Evolutionary conservation across 2,797 vertebrate genomes (phyloP), one percentile per base, ranked within the genome.

Genomic region (Vireo griseus): DNA sequence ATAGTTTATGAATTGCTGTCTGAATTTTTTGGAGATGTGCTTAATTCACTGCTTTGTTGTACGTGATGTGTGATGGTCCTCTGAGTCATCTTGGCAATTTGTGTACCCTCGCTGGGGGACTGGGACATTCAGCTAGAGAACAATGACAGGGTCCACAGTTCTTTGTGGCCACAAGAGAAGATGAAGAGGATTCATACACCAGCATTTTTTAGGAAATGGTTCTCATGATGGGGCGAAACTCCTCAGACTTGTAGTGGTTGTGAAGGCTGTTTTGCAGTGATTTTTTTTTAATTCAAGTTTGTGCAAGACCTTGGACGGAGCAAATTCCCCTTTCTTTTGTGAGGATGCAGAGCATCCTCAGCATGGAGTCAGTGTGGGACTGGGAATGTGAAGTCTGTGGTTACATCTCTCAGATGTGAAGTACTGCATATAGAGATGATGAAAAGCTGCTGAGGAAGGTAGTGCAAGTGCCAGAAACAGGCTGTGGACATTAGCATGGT

Each of bases 1-100:
- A 86, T 68, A 80, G 68, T 90, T 83, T 92, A 93, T 86, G 69
- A 92, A 83, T 68, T 90, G 79, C 83, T 77, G 65, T 31, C 54
- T 83, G 45, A 65, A 13, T 21, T 82, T 89, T 79, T 92, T 82
- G 40, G 52, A 67, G 52, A 61, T 29, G 5, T 44, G 51, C 31
- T 94, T 48, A 61, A 15, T 81, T 91, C 62, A 28, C 16, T 80
- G 22, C 55, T 87, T 80, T 80, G 65, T 80, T 91, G 42, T 50
- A 25, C 0, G 24, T 51, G 50, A 18, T 80, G 15, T 61, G 42
- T 65, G 68, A 48, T 58, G 75, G 61, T 83, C 28, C 28, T 83
- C 42, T 3, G 17, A 74, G 61, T 72, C 61, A 35, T 89, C 45
- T 58, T 83, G 39, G 26, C 12, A 20, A 29, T 68, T 79, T 58